Evolutionary conservation across 2,797 vertebrate genomes (phyloP), one percentile per base, ranked within the genome.

Genomic region (Octomys mimax): DNA sequence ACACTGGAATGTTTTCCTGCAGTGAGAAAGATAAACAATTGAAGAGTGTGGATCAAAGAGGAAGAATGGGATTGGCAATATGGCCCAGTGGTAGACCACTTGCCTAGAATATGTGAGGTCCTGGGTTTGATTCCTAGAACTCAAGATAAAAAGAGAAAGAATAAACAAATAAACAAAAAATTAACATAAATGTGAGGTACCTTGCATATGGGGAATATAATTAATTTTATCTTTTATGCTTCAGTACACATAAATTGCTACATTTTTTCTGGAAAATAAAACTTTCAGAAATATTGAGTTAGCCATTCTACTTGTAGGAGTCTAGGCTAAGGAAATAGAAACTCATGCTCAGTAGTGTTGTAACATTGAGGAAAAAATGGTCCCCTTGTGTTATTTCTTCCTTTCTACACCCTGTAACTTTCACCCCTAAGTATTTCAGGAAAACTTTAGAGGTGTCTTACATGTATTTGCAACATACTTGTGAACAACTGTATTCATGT

Each of bases 221-320:
- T 87, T 54, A 39, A 94, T 61, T 71, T 31, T 62, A 79, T n/a
- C 16, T 79, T n/a, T 12, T 80, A 14, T 75, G 49, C 85, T 90
- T 90, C 87, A 61, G 13, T 87, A 93, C 91, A 96, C 80, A 42
- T 81, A 90, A 95, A 46, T 42, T 75, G 39, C 42, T 75, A 75
- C 42, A 75, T 46, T 28, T 46, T 46, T 42, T 75, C 42, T 75
- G 26, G 26, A 75, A 96, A 95, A 59, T 75, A 80, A 96, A 96
- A 95, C 46, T 14, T 89, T 91, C 49, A 77, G 92, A 86, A 94
- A 85, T n/a, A 84, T n/a, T 92, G 49, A 95, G 24, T 28, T 24
- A 92, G 49, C 3, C 36, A 68, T 62, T 83, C 39, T 62, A 83
- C 80, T 46, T 42, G 80, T 75, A 90, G 77, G 33, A 91, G 57